A percentile compares a stretch with the other conserved stretches of the same genome.
phyloP scores from a whole-genome alignment of 1,140 invertebrate genomes.

The Micrasema minimum region DNA sequence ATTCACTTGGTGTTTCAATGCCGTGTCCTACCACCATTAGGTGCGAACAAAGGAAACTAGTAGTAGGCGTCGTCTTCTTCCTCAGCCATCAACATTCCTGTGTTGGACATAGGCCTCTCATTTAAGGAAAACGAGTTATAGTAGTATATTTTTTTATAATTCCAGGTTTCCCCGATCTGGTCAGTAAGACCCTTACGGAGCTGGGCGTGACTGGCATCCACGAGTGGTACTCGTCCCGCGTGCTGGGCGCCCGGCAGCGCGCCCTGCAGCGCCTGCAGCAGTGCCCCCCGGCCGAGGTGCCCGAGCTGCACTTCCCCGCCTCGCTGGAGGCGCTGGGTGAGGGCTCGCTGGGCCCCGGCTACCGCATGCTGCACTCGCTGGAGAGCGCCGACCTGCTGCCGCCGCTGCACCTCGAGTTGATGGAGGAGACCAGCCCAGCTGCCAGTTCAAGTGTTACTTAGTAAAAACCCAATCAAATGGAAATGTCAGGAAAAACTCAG shows the following conservation, averaged over 20 bases:
- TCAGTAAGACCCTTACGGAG: constrained; percentile 64
- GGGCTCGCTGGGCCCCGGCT: constrained; percentile 61
- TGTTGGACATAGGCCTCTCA: too few relatives aligned
- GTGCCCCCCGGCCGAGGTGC: constrained; percentile 61
- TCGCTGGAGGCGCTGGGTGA: constrained; percentile 63
- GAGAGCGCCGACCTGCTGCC: constrained; percentile 62
- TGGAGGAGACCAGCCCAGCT: not conserved
- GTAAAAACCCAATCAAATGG: too few relatives aligned
- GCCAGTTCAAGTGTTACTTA: not conserved
- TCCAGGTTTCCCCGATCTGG: constrained; percentile 62
- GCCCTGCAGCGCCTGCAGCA: constrained; percentile 58
- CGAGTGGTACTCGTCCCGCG: constrained; percentile 61
- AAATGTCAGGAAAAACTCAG: too few relatives aligned
- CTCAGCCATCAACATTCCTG: too few relatives aligned
- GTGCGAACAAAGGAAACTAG: too few relatives aligned
- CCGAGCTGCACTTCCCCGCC: constrained; percentile 65
- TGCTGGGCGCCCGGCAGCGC: constrained; percentile 59
- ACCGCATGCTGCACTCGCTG: constrained; percentile 64
- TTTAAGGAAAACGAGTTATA: too few relatives aligned
- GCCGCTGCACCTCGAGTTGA: constrained; percentile 10
- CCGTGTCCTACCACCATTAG: too few relatives aligned
- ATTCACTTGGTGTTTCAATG: too few relatives aligned
- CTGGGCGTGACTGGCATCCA: constrained; percentile 62
- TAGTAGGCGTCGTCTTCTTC: too few relatives aligned
- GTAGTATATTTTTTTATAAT: constrained; percentile 45